A percentile compares a stretch with the other conserved stretches of the same genome.
Evolutionary conservation across 1,140 invertebrate genomes (phyloP).

Genomic region (Tetragonula clypearis): DNA sequence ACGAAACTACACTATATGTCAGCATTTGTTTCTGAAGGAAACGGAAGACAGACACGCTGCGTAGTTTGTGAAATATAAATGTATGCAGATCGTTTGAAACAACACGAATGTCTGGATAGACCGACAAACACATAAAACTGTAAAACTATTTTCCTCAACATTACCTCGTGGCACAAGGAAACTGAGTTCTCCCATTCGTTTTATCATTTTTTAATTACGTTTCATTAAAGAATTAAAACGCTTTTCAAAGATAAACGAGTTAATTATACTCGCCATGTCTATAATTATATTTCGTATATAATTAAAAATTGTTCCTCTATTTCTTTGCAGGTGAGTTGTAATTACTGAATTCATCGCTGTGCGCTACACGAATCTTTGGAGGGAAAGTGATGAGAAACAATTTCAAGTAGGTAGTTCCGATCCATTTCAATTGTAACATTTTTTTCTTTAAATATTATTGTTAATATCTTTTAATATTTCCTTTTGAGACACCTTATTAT

Average conservation of each 20-base stretch:
- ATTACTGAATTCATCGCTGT: neutral
- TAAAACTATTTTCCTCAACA: neutral
- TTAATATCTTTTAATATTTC: too few species aligned
- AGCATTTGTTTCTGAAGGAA: too few species aligned
- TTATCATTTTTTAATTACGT: neutral
- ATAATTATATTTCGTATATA: neutral
- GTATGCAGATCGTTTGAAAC: too few species aligned
- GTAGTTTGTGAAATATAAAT: too few species aligned
- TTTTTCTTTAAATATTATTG: too few species aligned
- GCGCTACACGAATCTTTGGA: neutral
- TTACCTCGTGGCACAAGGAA: neutral
- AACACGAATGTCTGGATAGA: too few species aligned
- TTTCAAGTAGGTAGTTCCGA: constrained; percentile 15
- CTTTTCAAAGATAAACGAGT: neutral
- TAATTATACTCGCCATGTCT: neutral
- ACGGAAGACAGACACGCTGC: too few species aligned
- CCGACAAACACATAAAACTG: too few species aligned
- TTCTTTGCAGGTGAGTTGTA: constrained; percentile 10
- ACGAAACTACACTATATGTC: too few species aligned
- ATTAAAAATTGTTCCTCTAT: neutral
- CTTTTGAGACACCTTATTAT: neutral
- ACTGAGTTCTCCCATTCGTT: neutral
- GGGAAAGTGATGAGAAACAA: neutral
- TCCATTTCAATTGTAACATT: too few species aligned
- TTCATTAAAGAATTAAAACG: neutral